Conservation (phyloP, 2,888 invertebrate genomes). For the Neoascia interrupta region DNA sequence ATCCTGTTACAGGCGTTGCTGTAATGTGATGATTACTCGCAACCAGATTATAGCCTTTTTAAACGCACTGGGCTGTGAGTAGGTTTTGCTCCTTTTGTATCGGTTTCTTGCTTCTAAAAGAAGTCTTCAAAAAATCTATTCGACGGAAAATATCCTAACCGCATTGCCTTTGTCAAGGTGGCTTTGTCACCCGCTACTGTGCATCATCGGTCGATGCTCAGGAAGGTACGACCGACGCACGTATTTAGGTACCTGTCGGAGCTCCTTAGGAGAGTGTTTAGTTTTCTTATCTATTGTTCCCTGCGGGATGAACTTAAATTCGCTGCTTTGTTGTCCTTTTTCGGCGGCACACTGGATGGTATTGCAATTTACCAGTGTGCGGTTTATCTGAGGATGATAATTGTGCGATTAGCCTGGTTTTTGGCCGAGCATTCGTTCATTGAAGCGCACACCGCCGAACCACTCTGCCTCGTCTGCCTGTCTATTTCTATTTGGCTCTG, state of each 20-base stretch:
- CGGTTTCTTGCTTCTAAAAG: not conserved
- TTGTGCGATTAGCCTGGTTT: conserved; percentile 66
- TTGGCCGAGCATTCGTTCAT: conserved; percentile 30
- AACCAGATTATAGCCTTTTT: conserved; percentile 49
- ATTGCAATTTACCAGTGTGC: conserved; percentile 61
- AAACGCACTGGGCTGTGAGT: conserved; percentile 25
- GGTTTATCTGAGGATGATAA: conserved; percentile 68
- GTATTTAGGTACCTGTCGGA: too few species aligned
- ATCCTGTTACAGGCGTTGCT: conserved; percentile 61
- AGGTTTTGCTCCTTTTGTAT: not conserved
- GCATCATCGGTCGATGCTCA: too few species aligned
- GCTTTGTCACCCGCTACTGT: conserved; percentile 49
- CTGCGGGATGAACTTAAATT: conserved; percentile 32
- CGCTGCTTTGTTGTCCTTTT: conserved; percentile 65
- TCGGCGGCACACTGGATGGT: conserved; percentile 38
- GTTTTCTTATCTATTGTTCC: conserved; percentile 55
- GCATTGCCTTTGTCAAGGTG: conserved; percentile 56
- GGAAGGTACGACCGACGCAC: too few species aligned
- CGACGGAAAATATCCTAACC: conserved; percentile 50
- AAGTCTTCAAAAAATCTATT: conserved; percentile 47
- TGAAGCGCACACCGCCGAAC: conserved; percentile 63
- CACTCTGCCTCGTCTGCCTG: conserved; percentile 54
- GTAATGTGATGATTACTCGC: conserved; percentile 57
- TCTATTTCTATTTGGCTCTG: conserved; percentile 51
- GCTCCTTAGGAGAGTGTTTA: conserved; percentile 22